Evolutionary conservation across 2,797 vertebrate species (phyloP), one percentile per base, ranked within the genome.

Genomic region (Melanotaenia boesemani): DNA sequence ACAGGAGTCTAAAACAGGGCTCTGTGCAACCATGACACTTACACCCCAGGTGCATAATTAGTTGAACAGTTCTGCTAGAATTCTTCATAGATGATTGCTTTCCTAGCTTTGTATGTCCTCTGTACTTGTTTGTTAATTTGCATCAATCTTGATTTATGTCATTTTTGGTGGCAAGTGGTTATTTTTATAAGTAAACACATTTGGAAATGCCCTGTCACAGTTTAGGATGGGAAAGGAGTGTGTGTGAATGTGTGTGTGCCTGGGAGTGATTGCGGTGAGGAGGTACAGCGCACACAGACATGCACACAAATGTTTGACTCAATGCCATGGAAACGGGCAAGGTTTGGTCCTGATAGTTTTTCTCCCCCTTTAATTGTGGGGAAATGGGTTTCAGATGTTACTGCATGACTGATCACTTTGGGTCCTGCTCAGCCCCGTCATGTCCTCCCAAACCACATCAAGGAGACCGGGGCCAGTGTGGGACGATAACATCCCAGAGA

Each of bases 351-450:
- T 91, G 92, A 94, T 95, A 94, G 92, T 88, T 91, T 92, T 85
- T 91, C 87, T 92, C 91, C 89, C 89, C 92, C 93, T 93, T 94
- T 95, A 94, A 95, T 95, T 95, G 93, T 90, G 88, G 92, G 91
- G 90, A 93, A 95, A 95, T 95, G 88, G 91, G 81, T 94, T 94
- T 95, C 95, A 95, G 94, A 95, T 95, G 95, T 95, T 91, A 79
- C 91, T 86, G 86, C 68, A 75, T 89, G 88, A 92, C 92, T 93
- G 93, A 94, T 95, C 94, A 94, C 93, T 93, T 92, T 88, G 85
- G 91, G 92, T 86, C 91, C 80, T 15, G 88, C 86, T 88, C 82
- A 73, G 91, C 89, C 91, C 89, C 83, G 83, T 92, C 92, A 87
- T 93, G 92, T 94, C 93, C 93, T 92, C 92, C 91, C 89, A 94